Conservation (phyloP, 2,113 vertebrate genomes). For the Seriola dumerili region DNA sequence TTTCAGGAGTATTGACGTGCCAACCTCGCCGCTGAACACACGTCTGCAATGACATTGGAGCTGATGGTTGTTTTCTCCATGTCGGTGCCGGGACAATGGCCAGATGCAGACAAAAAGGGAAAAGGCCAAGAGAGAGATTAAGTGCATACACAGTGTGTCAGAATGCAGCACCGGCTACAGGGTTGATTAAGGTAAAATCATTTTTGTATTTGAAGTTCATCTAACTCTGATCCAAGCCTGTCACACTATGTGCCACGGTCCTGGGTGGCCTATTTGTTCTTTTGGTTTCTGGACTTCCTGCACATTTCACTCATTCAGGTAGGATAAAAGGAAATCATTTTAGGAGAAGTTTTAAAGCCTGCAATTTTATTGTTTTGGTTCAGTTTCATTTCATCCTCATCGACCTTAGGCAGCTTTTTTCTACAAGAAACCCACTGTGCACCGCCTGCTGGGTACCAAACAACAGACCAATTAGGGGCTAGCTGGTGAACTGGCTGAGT, state of each 20-base stretch:
- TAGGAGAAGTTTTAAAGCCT: neutral
- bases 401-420: too few species aligned
- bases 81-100: constrained; percentile 17
- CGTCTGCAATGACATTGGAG: constrained; percentile 57
- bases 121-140: constrained; percentile 18
- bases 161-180: neutral
- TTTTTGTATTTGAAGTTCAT: neutral
- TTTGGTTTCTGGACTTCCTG: neutral
- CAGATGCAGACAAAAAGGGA: constrained; percentile 4
- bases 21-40: constrained; percentile 5
- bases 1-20: constrained; percentile 35
- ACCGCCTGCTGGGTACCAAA: neutral
- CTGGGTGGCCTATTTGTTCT: neutral
- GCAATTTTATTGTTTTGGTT: too few species aligned
- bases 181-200: neutral
- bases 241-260: neutral
- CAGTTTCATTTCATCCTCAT: neutral
- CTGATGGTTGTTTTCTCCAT: constrained; percentile 25
- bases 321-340: neutral
- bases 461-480: neutral
- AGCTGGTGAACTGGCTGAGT: neutral
- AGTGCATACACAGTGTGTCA: constrained; percentile 13
- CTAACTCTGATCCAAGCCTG: neutral
- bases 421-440: neutral
- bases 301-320: neutral